These are phyloP conservation scores for Oriolus oriolus DNA, from an alignment of 2,113 vertebrate species.

Conservation along the genomic window DNA sequence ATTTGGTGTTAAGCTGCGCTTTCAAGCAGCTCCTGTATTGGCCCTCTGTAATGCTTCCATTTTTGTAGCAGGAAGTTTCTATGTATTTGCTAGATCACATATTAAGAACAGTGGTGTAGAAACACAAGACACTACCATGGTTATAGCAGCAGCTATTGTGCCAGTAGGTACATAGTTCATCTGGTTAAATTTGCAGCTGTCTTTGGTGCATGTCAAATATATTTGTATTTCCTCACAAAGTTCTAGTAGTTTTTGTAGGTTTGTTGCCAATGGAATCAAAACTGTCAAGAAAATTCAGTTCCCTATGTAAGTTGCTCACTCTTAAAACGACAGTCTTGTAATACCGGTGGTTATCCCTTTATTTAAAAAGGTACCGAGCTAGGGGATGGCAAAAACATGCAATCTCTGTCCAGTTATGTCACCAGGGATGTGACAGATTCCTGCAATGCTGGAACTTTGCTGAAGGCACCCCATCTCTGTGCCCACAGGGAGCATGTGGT, in stretches of 20 bases:
- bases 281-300: background rate
- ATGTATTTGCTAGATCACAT: background rate
- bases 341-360: background rate
- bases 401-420: background rate
- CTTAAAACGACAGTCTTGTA: background rate
- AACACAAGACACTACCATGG: fast-evolving
- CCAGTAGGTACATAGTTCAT: background rate
- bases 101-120: background rate
- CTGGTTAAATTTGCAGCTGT: background rate
- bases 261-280: background rate
- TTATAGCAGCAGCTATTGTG: background rate
- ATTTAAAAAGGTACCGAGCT: background rate
- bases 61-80: background rate
- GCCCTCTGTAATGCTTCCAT: background rate
- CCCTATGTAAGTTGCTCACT: background rate
- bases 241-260: background rate
- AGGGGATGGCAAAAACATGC: background rate
- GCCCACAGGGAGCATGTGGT: background rate
- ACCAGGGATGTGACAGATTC: background rate
- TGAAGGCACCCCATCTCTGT: background rate
- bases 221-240: background rate
- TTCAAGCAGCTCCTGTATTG: background rate
- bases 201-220: background rate
- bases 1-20: background rate
- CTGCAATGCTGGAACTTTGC: background rate